Conservation (phyloP, 2,113 vertebrate species). For the Pterocles gutturalis region DNA sequence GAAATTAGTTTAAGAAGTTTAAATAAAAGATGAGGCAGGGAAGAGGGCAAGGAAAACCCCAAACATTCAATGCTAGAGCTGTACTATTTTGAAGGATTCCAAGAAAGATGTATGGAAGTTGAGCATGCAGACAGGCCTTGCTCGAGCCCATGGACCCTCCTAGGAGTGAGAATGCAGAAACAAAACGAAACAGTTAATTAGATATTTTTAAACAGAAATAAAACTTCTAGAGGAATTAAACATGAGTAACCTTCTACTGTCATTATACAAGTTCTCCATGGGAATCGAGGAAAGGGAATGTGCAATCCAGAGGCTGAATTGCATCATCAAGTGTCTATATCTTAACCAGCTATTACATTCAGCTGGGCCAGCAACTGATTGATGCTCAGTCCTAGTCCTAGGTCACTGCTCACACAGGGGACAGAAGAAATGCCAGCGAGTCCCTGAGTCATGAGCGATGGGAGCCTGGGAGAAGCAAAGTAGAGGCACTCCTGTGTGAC, state of each 20-base stretch:
- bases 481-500: fast-evolving
- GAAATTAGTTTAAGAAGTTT: slow-evolving; percentile 32
- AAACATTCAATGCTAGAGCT: not conserved
- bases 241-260: not conserved
- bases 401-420: not conserved
- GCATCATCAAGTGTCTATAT: not conserved
- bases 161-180: not conserved
- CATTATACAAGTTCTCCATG: fast-evolving
- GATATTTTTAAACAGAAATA: not conserved
- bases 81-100: not conserved
- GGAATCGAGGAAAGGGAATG: not conserved
- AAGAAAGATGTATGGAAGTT: not conserved
- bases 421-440: not conserved
- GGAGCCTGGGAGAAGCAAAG: not conserved
- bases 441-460: fast-evolving
- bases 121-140: not conserved
- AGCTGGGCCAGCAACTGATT: not conserved
- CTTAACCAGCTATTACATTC: fast-evolving
- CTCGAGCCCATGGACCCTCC: not conserved
- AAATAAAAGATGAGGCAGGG: not conserved
- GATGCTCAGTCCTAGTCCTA: not conserved
- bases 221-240: not conserved
- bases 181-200: not conserved
- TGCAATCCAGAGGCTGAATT: not conserved
- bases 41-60: not conserved